phyloP scores from a whole-genome alignment of 2,797 vertebrate genomes.

The Enteromius treurensis region DNA sequence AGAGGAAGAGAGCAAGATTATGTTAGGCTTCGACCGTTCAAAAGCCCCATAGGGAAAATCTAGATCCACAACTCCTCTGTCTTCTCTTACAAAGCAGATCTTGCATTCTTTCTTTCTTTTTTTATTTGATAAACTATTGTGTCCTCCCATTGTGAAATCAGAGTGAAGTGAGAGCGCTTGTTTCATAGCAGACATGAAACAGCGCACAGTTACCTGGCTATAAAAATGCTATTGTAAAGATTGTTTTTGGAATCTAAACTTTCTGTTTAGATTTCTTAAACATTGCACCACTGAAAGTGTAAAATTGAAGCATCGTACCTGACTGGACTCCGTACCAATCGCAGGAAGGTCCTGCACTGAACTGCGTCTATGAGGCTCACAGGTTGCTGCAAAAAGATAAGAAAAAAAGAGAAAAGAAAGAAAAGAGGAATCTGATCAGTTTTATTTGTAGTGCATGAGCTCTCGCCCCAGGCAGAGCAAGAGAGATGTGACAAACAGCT shows the following conservation, averaged over 20 bases:
- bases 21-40: background rate
- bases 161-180: background rate
- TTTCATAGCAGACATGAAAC: background rate
- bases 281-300: background rate
- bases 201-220: background rate
- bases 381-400: constrained; percentile 78
- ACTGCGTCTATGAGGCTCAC: constrained; percentile 91
- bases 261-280: too few relatives aligned
- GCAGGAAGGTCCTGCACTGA: constrained; percentile 95
- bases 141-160: background rate
- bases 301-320: constrained; percentile 79
- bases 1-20: background rate
- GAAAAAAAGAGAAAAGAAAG: constrained; percentile 69
- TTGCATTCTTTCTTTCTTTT: background rate
- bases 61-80: background rate
- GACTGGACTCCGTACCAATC: constrained; percentile 88
- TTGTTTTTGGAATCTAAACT: background rate
- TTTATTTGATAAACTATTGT: constrained; percentile 20
- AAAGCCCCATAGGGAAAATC: background rate
- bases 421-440: constrained; percentile 59
- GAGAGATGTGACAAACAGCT: constrained; percentile 75
- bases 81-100: background rate
- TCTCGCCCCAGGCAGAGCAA: constrained; percentile 57
- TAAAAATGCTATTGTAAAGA: background rate
- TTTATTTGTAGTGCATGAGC: constrained; percentile 18